phyloP scores from a whole-genome alignment of 2,113 vertebrate species.

The Phocoena phocoena region DNA sequence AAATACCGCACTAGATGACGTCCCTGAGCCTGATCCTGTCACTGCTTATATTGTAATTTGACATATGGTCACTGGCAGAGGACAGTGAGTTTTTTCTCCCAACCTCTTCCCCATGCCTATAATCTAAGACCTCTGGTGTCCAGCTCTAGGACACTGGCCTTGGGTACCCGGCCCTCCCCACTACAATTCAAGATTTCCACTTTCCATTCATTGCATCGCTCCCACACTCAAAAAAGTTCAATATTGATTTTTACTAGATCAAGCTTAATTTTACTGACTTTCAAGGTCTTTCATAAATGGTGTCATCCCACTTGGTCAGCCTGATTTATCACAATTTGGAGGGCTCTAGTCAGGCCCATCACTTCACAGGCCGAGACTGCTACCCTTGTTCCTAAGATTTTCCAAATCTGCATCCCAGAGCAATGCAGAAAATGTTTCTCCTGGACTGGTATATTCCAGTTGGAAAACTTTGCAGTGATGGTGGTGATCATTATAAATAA shows the following conservation, averaged over 20 bases:
- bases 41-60: not conserved
- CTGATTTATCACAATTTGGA: not conserved
- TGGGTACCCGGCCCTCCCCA: not conserved
- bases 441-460: not conserved
- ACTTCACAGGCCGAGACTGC: not conserved
- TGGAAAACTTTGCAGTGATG: not conserved
- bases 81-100: not conserved
- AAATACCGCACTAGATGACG: not conserved
- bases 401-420: not conserved
- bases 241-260: not conserved
- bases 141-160: not conserved
- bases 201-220: not conserved
- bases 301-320: not conserved
- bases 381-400: not conserved
- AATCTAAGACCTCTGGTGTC: not conserved
- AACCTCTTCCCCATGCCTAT: not conserved
- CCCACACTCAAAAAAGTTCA: not conserved
- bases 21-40: not conserved
- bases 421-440: not conserved
- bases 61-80: not conserved
- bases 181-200: not conserved
- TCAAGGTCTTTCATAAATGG: not conserved
- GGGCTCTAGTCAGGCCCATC: not conserved
- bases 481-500: not conserved
- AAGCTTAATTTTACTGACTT: constrained; percentile 8